Evolutionary conservation across 2,888 invertebrate species (phyloP).

Genomic region (Agapostemon virescens): DNA sequence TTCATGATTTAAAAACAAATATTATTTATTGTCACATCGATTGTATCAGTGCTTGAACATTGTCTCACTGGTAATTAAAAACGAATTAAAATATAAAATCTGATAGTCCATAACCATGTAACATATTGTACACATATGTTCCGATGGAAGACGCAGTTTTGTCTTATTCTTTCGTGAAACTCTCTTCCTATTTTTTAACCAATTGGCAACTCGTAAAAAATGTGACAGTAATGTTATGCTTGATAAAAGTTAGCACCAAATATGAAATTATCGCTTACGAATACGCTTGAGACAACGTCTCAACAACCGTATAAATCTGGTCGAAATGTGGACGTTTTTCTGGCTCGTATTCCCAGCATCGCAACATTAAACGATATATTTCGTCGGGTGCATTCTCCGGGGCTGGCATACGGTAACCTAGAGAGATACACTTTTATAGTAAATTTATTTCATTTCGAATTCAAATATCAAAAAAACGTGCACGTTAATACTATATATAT

Average conservation of each 20-base stretch:
- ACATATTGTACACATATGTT: conserved; percentile 13
- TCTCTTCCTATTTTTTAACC: conserved; percentile 18
- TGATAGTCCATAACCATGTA: not conserved
- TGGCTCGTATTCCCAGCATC: conserved; percentile 96
- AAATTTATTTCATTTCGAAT: not conserved
- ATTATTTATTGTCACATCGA: too few species aligned
- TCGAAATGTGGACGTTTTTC: conserved; percentile 95
- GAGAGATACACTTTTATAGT: conserved; percentile 27
- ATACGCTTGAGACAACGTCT: conserved; percentile 82
- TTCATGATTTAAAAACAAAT: not conserved
- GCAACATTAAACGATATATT: conserved; percentile 93
- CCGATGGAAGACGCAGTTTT: conserved; percentile 21
- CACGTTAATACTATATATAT: not conserved
- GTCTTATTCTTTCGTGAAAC: conserved; percentile 8
- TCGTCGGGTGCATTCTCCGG: conserved; percentile 93
- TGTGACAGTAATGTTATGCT: conserved; percentile 18
- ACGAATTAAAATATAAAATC: not conserved
- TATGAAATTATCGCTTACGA: conserved; percentile 49
- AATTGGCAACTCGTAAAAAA: conserved; percentile 15
- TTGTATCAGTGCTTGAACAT: too few species aligned
- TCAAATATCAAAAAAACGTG: not conserved
- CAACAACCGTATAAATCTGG: conserved; percentile 90
- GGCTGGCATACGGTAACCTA: conserved; percentile 96
- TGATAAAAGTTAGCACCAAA: conserved; percentile 34
- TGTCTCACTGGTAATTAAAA: not conserved